A percentile compares a stretch with the other conserved stretches of the same genome.
Conservation (phyloP, 2,113 vertebrate genomes). For the Paradoxurus hermaphroditus region DNA sequence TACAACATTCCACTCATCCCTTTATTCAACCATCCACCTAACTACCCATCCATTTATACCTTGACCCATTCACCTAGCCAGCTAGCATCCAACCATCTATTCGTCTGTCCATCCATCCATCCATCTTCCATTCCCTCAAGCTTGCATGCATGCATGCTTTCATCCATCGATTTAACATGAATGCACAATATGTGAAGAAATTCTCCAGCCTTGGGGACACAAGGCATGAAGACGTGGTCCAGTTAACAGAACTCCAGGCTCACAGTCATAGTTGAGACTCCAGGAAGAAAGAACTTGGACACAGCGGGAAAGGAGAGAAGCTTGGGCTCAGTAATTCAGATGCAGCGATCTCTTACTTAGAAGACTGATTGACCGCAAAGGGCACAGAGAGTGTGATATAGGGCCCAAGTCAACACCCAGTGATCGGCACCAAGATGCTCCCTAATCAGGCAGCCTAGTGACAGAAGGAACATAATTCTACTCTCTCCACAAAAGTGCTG, state of each 20-base stretch:
- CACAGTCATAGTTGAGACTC: not conserved
- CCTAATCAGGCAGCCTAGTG: not conserved
- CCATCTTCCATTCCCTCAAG: not conserved
- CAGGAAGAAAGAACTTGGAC: not conserved
- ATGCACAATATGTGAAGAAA: not conserved
- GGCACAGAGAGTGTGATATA: not conserved
- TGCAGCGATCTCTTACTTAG: not conserved
- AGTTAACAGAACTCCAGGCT: not conserved
- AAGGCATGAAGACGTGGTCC: not conserved
- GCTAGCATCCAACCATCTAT: accelerated
- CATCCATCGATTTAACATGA: not conserved
- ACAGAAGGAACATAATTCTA: not conserved
- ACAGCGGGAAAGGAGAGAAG: no score
- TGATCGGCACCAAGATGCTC: not conserved
- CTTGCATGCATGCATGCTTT: not conserved
- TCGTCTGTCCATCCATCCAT: accelerated
- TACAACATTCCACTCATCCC: no score
- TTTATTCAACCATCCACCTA: not conserved
- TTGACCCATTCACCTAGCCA: not conserved
- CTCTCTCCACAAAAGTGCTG: not conserved
- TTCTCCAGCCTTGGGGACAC: not conserved
- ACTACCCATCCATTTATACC: not conserved
- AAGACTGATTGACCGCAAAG: not conserved
- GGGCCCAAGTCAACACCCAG: not conserved
- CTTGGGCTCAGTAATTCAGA: not conserved